phyloP scores from a whole-genome alignment of 2,888 invertebrate species.

The Thymelicus acteon region DNA sequence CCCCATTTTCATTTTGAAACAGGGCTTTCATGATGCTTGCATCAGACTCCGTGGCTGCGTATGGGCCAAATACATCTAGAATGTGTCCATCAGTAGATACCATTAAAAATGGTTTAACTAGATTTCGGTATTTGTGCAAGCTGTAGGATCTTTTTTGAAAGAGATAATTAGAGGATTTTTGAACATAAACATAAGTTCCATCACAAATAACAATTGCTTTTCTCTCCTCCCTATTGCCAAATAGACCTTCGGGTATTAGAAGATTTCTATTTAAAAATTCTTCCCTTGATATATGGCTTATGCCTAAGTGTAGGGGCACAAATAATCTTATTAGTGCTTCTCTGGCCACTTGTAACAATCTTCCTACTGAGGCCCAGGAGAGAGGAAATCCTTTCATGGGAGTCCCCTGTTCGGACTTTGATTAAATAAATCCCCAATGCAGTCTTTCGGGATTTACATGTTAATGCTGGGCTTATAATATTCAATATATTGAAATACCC shows the following conservation, averaged over 20 bases:
- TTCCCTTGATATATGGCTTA: conserved; percentile 4
- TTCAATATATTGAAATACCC: too few species aligned
- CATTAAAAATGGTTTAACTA: conserved; percentile 13
- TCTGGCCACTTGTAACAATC: too few species aligned
- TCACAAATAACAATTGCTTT: conserved; percentile 28
- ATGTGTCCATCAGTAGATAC: conserved; percentile 11
- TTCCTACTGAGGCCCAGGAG: too few species aligned
- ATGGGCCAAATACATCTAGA: neutral
- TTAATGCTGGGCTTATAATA: too few species aligned
- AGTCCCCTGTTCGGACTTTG: too few species aligned
- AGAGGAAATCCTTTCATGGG: too few species aligned
- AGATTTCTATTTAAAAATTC: neutral
- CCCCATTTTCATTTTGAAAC: too few species aligned
- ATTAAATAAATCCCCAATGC: too few species aligned
- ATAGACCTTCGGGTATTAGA: too few species aligned
- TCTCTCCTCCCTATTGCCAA: conserved; percentile 13
- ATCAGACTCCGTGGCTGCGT: conserved; percentile 3
- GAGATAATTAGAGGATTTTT: conserved; percentile 30
- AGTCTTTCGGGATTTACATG: too few species aligned
- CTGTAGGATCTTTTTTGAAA: conserved; percentile 10
- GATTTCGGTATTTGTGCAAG: conserved; percentile 12
- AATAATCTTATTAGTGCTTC: neutral
- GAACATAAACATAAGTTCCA: conserved; percentile 33
- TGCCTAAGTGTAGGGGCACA: conserved; percentile 7
- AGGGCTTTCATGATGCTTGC: neutral